Percentiles rank a stretch among this genome's conserved stretches.
Evolutionary conservation across 2,888 invertebrate genomes (phyloP).

Genomic region (Phyto melanocephala): DNA sequence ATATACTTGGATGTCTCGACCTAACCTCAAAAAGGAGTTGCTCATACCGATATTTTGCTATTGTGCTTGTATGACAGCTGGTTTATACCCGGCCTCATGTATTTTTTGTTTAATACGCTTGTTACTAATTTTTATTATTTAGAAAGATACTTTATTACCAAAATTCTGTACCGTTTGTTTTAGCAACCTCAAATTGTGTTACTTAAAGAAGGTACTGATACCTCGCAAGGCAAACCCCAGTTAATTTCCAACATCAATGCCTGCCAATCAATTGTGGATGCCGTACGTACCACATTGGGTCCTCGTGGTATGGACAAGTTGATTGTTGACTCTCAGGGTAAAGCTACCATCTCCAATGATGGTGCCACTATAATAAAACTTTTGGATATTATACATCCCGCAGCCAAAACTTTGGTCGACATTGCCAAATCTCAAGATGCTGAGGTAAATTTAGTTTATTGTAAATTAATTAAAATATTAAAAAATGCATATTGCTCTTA

Average conservation of each 20-base stretch:
- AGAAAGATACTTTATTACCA: not conserved
- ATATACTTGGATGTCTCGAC: conserved; percentile 33
- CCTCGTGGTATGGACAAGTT: conserved; percentile 99
- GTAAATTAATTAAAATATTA: not conserved
- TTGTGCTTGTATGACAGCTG: conserved; percentile 34
- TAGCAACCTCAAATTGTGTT: conserved; percentile 99
- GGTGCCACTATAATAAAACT: conserved; percentile 99
- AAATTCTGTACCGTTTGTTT: conserved; percentile 66
- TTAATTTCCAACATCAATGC: conserved; percentile 98
- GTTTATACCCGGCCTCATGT: conserved; percentile 68
- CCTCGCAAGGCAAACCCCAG: conserved; percentile 96
- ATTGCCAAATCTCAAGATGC: conserved; percentile 99
- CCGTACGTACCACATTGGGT: conserved; percentile 96
- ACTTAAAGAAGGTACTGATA: conserved; percentile 98
- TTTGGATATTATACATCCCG: conserved; percentile 98
- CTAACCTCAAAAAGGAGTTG: conserved; percentile 67
- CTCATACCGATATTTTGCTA: conserved; percentile 49
- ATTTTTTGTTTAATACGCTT: conserved; percentile 46
- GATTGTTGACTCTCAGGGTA: conserved; percentile 93
- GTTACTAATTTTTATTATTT: conserved; percentile 43
- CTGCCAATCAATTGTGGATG: conserved; percentile 96
- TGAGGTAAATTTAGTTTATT: conserved; percentile 83
- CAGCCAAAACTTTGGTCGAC: conserved; percentile 97
- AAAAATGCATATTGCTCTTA: not conserved
- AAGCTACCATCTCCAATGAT: conserved; percentile 98